Conservation (phyloP, 2,888 invertebrate genomes). For the Elmis aenea region DNA sequence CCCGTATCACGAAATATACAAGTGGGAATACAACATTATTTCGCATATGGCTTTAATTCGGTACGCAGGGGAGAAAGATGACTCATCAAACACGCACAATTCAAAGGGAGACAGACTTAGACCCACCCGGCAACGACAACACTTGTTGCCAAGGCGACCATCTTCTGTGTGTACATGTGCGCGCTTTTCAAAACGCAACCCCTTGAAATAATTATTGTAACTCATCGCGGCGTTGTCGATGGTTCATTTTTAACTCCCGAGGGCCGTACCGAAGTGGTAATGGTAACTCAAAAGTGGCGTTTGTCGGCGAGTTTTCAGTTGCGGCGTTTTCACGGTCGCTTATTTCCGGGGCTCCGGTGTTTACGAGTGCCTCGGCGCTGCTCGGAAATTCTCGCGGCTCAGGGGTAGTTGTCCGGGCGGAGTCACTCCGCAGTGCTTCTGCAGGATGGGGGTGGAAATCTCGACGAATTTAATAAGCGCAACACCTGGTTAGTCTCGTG, state of each 20-base stretch:
- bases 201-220: not conserved
- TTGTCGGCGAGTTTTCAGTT: no score
- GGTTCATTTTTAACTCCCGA: no score
- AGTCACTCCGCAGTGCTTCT: constrained; percentile 41
- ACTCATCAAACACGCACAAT: constrained; percentile 13
- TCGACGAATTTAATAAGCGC: constrained; percentile 31
- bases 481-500: constrained; percentile 35
- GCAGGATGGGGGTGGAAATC: constrained; percentile 35
- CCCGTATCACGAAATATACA: constrained; percentile 11
- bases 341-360: constrained; percentile 31
- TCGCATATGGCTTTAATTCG: constrained; percentile 17
- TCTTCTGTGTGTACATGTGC: constrained; percentile 11
- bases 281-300: no score
- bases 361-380: constrained; percentile 21
- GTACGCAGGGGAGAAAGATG: constrained; percentile 12
- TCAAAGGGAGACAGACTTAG: constrained; percentile 7
- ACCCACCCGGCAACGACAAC: constrained; percentile 7
- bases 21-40: constrained; percentile 13
- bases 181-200: no score
- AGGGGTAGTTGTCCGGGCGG: constrained; percentile 41
- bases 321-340: constrained; percentile 29
- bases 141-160: constrained; percentile 23
- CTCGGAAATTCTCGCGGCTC: constrained; percentile 25
- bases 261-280: no score
- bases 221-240: no score